These are phyloP conservation scores for Rhysida immarginata DNA, from an alignment of 1,140 invertebrate genomes.

Conservation along the genomic window DNA sequence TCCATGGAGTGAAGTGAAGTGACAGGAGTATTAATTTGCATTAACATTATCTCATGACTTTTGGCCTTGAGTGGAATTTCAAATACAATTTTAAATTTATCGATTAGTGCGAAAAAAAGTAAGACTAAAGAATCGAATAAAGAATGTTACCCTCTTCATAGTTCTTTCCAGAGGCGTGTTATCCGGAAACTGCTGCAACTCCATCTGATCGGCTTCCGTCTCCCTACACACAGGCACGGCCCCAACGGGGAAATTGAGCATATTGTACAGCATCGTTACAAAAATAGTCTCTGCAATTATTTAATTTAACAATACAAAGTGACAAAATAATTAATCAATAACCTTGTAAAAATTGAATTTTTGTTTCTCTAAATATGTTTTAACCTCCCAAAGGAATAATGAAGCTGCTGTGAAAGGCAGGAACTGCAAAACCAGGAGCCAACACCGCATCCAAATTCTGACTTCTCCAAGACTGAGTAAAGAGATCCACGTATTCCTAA, in stretches of 20 bases:
- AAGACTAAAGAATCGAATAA: too few relatives aligned
- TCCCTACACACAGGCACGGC: conserved; percentile 25
- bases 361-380: too few relatives aligned
- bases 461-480: not conserved
- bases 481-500: not conserved
- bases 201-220: conserved; percentile 20
- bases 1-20: too few relatives aligned
- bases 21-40: too few relatives aligned
- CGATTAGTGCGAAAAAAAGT: too few relatives aligned
- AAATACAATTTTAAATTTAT: too few relatives aligned
- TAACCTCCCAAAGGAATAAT: not conserved
- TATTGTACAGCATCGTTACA: conserved; percentile 24
- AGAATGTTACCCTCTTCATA: too few relatives aligned
- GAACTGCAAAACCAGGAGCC: conserved; percentile 11
- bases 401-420: conserved; percentile 4
- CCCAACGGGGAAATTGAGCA: conserved; percentile 26
- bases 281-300: conserved; percentile 12
- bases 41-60: too few relatives aligned
- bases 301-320: not conserved
- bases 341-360: too few relatives aligned
- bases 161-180: too few relatives aligned
- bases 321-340: not conserved
- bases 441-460: conserved; percentile 11
- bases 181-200: too few relatives aligned
- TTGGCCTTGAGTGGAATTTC: too few relatives aligned